A percentile compares a stretch with the other conserved stretches of the same genome.
Evolutionary conservation across 1,140 invertebrate species (phyloP).

Genomic region (Anastrepha ludens): DNA sequence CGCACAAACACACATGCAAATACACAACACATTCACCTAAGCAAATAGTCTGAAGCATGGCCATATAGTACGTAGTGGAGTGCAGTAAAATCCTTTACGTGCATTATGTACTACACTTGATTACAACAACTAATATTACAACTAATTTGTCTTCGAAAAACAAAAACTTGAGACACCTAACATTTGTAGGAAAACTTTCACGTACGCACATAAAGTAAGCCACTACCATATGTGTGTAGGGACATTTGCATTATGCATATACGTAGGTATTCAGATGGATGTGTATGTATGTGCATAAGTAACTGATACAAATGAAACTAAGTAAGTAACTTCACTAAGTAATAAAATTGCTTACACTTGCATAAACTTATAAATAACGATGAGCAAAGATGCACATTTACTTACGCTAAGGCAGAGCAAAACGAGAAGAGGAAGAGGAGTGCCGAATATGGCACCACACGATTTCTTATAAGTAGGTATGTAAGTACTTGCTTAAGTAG

Average conservation of each 20-base stretch:
- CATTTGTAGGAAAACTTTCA: slow-evolving; percentile 45
- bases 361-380: slow-evolving; percentile 49
- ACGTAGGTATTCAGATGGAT: background rate
- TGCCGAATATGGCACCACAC: background rate
- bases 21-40: background rate
- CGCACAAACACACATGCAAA: background rate
- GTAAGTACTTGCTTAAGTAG: slow-evolving; percentile 24
- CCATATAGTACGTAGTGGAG: background rate
- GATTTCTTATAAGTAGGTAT: background rate
- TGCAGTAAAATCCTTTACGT: background rate
- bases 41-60: too few species aligned
- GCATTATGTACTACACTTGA: background rate
- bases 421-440: background rate
- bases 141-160: slow-evolving; percentile 50
- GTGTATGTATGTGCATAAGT: slow-evolving; percentile 2
- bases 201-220: background rate
- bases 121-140: slow-evolving; percentile 36
- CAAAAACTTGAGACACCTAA: slow-evolving; percentile 39
- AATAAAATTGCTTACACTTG: slow-evolving; percentile 50
- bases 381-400: slow-evolving; percentile 13
- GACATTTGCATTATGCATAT: background rate
- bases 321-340: slow-evolving; percentile 29
- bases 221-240: background rate
- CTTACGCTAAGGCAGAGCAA: background rate
- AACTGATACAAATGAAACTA: slow-evolving; percentile 40